Evolutionary conservation across 1,140 invertebrate species (phyloP).

Genomic region (Tetragonula clypearis): DNA sequence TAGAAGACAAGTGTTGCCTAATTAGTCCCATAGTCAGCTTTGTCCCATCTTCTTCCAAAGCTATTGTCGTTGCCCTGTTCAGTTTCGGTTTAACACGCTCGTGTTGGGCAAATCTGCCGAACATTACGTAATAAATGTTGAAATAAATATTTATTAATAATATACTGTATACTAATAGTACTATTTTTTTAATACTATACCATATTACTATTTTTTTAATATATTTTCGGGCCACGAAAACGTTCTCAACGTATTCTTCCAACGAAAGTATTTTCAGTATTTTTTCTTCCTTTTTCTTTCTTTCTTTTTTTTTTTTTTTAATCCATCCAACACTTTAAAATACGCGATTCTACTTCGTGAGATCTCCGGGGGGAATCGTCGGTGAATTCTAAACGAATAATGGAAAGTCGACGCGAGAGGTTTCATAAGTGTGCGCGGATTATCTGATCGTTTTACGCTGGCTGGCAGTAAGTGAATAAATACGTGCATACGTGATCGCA

Average conservation of each 20-base stretch:
- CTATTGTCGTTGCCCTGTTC: background rate
- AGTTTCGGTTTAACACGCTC: too few relatives aligned
- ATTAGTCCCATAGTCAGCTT: background rate
- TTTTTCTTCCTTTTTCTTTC: too few relatives aligned
- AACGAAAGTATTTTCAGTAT: too few relatives aligned
- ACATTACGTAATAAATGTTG: too few relatives aligned
- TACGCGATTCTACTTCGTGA: background rate
- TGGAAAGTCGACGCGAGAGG: slow-evolving; percentile 1
- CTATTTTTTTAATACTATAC: too few relatives aligned
- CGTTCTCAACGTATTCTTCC: too few relatives aligned
- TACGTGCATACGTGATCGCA: slow-evolving; percentile 29
- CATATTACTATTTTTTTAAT: too few relatives aligned
- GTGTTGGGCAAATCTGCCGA: too few relatives aligned
- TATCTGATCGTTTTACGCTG: slow-evolving; percentile 31
- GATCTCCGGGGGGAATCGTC: background rate
- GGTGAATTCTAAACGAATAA: background rate
- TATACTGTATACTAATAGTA: too few relatives aligned
- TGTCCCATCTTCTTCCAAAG: background rate
- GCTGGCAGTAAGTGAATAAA: slow-evolving; percentile 3
- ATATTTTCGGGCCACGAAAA: too few relatives aligned
- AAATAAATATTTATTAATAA: too few relatives aligned
- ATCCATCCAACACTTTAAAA: background rate
- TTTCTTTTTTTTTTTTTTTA: too few relatives aligned
- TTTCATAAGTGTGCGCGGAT: slow-evolving; percentile 12
- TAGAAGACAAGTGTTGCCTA: background rate